Evolutionary conservation across 2,888 invertebrate species (phyloP).

Genomic region (Ethmia dodecea): DNA sequence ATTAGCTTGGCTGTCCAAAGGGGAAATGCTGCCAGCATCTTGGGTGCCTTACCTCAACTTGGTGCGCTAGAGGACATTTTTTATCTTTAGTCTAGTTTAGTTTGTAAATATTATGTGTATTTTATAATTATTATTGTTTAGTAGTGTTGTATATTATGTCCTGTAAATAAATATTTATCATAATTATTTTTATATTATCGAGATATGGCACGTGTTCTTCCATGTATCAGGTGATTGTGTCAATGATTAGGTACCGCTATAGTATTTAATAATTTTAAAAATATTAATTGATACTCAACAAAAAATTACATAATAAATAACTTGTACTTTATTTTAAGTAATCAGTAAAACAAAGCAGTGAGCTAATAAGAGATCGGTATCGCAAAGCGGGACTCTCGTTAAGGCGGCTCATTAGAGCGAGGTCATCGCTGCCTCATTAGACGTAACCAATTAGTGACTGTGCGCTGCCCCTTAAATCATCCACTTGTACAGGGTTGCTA

Average conservation of each 20-base stretch:
- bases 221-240: too few species aligned
- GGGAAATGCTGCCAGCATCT: too few species aligned
- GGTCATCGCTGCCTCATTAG: conserved; percentile 68
- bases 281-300: neutral
- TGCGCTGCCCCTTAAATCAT: conserved; percentile 13
- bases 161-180: too few species aligned
- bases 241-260: neutral
- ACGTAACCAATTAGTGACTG: conserved; percentile 54
- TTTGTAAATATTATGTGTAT: too few species aligned
- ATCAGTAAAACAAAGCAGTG: neutral
- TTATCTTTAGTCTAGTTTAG: too few species aligned
- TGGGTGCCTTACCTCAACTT: too few species aligned
- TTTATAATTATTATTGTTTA: too few species aligned
- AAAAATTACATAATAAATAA: neutral
- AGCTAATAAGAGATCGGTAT: conserved; percentile 30
- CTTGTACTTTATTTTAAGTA: neutral
- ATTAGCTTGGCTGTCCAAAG: too few species aligned
- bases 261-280: neutral
- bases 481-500: conserved; percentile 1
- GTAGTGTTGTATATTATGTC: too few species aligned
- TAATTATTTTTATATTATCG: too few species aligned
- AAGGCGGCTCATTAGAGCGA: conserved; percentile 51
- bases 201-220: too few species aligned
- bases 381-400: conserved; percentile 21
- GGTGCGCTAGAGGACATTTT: too few species aligned